Evolutionary conservation across 2,888 invertebrate genomes (phyloP).

Genomic region (Germaria angustata): DNA sequence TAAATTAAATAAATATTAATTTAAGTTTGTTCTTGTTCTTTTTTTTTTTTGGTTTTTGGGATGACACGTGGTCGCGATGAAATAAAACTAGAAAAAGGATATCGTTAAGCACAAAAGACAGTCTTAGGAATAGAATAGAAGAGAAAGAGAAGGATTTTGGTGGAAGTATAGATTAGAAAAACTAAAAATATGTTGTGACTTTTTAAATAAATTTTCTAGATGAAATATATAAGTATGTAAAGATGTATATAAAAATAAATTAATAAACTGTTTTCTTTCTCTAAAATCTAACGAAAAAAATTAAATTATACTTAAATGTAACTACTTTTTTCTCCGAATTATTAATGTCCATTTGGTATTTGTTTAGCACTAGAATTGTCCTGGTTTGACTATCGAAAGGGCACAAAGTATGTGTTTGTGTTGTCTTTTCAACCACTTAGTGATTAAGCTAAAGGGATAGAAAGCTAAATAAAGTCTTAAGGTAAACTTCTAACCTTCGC

Average conservation of each 20-base stretch:
- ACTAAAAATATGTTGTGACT: constrained; percentile 42
- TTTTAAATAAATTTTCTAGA: constrained; percentile 45
- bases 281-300: constrained; percentile 42
- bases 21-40: constrained; percentile 65
- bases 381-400: constrained; percentile 32
- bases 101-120: constrained; percentile 45
- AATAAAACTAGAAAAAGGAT: constrained; percentile 34
- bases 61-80: constrained; percentile 73
- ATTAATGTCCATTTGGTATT: constrained; percentile 20
- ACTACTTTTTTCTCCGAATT: constrained; percentile 31
- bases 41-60: constrained; percentile 70
- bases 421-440: constrained; percentile 52
- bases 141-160: constrained; percentile 12
- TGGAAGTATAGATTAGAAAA: constrained; percentile 55
- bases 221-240: too few species aligned
- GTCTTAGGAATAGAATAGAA: constrained; percentile 42
- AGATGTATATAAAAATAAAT: not conserved
- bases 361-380: constrained; percentile 36
- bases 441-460: constrained; percentile 39
- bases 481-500: constrained; percentile 32
- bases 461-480: constrained; percentile 31
- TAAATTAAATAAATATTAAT: constrained; percentile 78
- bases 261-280: constrained; percentile 43
- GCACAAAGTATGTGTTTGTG: too few species aligned
- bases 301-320: constrained; percentile 46